phyloP scores from a whole-genome alignment of 2,888 invertebrate species.

The Sarcophaga carnaria region DNA sequence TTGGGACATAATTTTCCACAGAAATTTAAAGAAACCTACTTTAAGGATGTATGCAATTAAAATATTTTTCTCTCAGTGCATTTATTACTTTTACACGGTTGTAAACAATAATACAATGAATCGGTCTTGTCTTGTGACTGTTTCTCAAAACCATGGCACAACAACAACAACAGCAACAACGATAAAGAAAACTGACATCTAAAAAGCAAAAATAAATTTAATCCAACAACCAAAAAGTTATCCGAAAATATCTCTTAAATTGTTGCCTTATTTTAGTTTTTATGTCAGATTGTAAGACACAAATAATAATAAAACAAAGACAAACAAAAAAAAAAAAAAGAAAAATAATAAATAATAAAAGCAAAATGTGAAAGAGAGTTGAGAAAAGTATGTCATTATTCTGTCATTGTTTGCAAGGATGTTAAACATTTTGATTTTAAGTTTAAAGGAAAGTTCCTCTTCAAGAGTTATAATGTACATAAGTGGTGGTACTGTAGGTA shows the following conservation, averaged over 20 bases:
- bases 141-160: constrained; percentile 20
- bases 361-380: neutral
- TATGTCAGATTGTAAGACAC: constrained; percentile 27
- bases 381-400: constrained; percentile 50
- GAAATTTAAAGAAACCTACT: neutral
- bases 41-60: neutral
- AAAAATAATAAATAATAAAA: neutral
- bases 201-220: constrained; percentile 42
- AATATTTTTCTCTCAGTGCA: constrained; percentile 28
- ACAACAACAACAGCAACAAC: constrained; percentile 20
- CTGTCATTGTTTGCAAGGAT: constrained; percentile 61
- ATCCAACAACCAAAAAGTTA: constrained; percentile 47
- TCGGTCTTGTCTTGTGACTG: constrained; percentile 26
- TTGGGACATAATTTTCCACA: neutral
- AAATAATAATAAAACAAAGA: constrained; percentile 21
- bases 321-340: neutral
- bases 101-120: constrained; percentile 28
- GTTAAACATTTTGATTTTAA: constrained; percentile 50
- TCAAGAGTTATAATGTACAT: neutral
- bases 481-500: neutral
- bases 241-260: constrained; percentile 36
- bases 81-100: constrained; percentile 24
- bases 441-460: constrained; percentile 28
- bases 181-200: neutral
- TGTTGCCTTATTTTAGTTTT: constrained; percentile 44